A percentile compares a stretch with the other conserved stretches of the same genome.
phyloP scores from a whole-genome alignment of 2,797 vertebrate species.

The Hypotaenidia philippensis region DNA sequence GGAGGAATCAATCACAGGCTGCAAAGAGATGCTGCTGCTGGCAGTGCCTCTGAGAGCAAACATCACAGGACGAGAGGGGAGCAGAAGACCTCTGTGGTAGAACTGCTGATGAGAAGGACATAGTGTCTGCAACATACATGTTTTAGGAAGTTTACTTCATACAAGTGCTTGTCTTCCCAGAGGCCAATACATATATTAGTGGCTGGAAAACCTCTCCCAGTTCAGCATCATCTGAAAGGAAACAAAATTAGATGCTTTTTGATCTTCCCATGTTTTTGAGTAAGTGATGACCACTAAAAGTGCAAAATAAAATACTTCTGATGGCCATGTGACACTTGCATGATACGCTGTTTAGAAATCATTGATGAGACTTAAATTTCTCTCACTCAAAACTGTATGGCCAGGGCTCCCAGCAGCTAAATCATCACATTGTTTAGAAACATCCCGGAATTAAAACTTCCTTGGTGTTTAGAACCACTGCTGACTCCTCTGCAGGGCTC shows the following conservation, averaged over 20 bases:
- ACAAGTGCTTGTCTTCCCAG: not conserved
- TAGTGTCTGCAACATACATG: too few species aligned
- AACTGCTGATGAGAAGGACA: not conserved
- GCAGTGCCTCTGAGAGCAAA: not conserved
- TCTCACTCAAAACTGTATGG: not conserved
- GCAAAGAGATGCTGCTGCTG: not conserved
- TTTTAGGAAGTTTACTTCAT: not conserved
- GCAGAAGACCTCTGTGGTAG: not conserved
- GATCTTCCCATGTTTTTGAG: rapidly evolving
- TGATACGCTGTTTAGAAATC: not conserved
- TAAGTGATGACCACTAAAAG: not conserved
- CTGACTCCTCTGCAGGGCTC: not conserved
- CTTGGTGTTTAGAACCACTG: not conserved
- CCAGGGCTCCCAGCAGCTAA: not conserved
- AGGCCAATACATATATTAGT: not conserved
- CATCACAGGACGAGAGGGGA: not conserved
- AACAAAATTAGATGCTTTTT: not conserved
- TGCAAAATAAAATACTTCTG: not conserved
- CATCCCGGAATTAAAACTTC: not conserved
- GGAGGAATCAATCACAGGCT: not conserved
- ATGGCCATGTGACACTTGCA: not conserved
- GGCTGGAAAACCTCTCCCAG: not conserved
- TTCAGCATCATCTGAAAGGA: not conserved
- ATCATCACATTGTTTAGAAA: not conserved
- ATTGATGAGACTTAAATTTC: not conserved